phyloP scores from a whole-genome alignment of 2,113 vertebrate genomes.

The Xenopus borealis region DNA sequence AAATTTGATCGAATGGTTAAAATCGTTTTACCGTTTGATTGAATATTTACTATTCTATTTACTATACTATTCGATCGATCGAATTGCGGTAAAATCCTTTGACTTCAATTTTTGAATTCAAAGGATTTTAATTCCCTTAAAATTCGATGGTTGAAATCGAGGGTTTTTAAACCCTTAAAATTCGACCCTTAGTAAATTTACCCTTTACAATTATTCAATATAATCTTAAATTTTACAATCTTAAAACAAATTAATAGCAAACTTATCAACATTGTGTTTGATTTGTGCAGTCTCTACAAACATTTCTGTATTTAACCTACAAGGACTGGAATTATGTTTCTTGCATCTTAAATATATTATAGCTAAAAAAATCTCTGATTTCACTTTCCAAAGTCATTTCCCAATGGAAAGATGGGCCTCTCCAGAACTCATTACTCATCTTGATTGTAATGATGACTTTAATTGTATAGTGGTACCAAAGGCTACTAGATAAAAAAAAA shows the following conservation, averaged over 20 bases:
- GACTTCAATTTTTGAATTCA: no score
- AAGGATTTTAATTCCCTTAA: no score
- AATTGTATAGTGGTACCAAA: slow-evolving; percentile 24
- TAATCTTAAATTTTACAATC: not conserved
- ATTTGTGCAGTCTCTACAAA: slow-evolving; percentile 25
- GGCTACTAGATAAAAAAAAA: not conserved
- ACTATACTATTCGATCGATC: no score
- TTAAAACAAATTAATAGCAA: slow-evolving; percentile 21
- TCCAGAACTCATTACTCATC: slow-evolving; percentile 14
- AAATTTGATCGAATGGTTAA: no score
- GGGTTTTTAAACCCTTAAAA: no score
- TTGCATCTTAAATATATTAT: slow-evolving; percentile 12
- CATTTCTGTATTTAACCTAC: not conserved
- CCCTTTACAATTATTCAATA: no score
- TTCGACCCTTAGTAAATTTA: no score
- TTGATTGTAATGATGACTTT: slow-evolving; percentile 24
- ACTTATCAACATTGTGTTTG: slow-evolving; percentile 23
- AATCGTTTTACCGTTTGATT: no score
- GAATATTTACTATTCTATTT: no score
- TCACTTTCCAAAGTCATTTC: slow-evolving; percentile 33
- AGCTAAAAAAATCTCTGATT: slow-evolving; percentile 24
- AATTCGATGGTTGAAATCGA: no score
- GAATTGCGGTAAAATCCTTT: no score
- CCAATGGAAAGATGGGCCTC: slow-evolving; percentile 22
- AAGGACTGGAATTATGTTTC: slow-evolving; percentile 28